phyloP scores from a whole-genome alignment of 2,797 vertebrate species.

The Lagocephalus sceleratus region DNA sequence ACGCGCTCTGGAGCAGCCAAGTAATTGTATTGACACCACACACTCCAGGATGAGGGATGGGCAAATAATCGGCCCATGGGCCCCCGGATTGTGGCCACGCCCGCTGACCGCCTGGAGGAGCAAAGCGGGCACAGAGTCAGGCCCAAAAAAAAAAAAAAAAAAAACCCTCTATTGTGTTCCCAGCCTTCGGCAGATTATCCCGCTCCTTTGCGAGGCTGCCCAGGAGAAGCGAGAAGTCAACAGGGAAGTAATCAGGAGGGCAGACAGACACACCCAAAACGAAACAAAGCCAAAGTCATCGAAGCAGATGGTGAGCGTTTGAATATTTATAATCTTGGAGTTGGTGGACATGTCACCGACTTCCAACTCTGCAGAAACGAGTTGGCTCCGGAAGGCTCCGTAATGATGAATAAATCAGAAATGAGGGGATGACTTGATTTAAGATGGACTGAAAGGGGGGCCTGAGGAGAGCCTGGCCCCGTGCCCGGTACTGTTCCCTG shows the following conservation, averaged over 20 bases:
- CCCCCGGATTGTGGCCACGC: too few species aligned
- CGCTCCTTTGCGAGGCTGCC: background rate
- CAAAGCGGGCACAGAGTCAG: too few species aligned
- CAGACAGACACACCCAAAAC: too few species aligned
- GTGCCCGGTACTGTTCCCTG: slow-evolving; percentile 35
- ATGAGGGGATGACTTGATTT: slow-evolving; percentile 9
- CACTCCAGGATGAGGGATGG: too few species aligned
- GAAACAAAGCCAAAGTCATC: too few species aligned
- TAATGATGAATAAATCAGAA: slow-evolving; percentile 27
- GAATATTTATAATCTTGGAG: slow-evolving; percentile 3
- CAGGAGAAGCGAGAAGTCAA: slow-evolving; percentile 22
- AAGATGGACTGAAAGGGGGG: slow-evolving; percentile 19
- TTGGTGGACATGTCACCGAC: too few species aligned
- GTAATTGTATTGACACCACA: too few species aligned
- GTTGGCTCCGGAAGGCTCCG: slow-evolving; percentile 5
- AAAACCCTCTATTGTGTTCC: background rate
- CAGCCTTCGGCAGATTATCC: background rate
- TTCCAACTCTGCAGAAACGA: background rate
- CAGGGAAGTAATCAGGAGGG: too few species aligned
- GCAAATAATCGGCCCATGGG: too few species aligned
- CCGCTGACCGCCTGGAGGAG: too few species aligned
- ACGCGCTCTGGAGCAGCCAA: too few species aligned
- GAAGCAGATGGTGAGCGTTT: background rate
- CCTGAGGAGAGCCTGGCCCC: slow-evolving; percentile 39
- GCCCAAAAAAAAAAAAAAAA: too few species aligned